Evolutionary conservation across 2,888 invertebrate genomes (phyloP), one percentile per base, ranked within the genome.

Genomic region (Sussaba pulchella): DNA sequence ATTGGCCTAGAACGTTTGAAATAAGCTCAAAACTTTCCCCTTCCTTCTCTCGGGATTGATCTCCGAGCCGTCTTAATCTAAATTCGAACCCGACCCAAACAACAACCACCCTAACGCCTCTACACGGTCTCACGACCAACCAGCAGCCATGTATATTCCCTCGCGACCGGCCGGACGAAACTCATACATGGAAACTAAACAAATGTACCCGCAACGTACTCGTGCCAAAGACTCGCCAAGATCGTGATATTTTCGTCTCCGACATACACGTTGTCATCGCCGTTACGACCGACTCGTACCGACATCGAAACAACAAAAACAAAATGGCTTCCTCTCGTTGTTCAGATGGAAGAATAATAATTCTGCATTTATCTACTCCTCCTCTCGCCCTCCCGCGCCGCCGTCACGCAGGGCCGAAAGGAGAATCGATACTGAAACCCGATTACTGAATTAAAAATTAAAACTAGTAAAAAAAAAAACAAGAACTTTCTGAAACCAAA

Each of bases 141-240:
- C n/a, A n/a, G n/a, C n/a, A n/a, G n/a, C n/a, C n/a, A n/a, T n/a
- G n/a, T n/a, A n/a, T n/a, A n/a, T n/a, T n/a, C n/a, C n/a, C n/a
- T n/a, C n/a, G n/a, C n/a, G n/a, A n/a, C n/a, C n/a, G n/a, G n/a
- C n/a, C n/a, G n/a, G n/a, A n/a, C n/a, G n/a, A 31, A 39, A 8
- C 19, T 12, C n/a, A 54, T 69, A 54, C 36, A 54, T 24, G 41
- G 39, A 52, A 21, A 39, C 10, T 19, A 24, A 17, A 14, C 54
- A 14, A 69, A 31, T 8, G 36, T 50, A 69, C 31, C 52, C 17
- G 14, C 26, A 43, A 17, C 67, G 54, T 41, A 52, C n/a, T 39
- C 14, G n/a, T 14, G 12, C 26, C 36, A 54, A 54, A 39, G 54
- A 54, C 67, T 69, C 52, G 69, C 69, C 69, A 69, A 69, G 41